Conservation (phyloP, 2,888 invertebrate species). For the Drosophila algonquin region DNA sequence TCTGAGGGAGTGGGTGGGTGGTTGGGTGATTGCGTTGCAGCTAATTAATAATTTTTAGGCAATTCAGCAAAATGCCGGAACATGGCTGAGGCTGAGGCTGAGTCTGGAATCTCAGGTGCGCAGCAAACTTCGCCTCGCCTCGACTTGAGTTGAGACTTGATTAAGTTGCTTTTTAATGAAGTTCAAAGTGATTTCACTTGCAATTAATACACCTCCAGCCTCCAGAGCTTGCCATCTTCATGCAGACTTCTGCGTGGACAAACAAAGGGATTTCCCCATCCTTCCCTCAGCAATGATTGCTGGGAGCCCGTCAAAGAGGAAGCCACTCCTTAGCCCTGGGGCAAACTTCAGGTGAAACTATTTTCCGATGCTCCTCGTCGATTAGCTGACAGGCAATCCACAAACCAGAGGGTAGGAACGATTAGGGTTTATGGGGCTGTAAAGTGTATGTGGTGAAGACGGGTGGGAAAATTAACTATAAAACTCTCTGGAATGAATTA, state of each 20-base stretch:
- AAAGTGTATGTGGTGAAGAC: neutral
- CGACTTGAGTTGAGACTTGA: slow-evolving; percentile 50
- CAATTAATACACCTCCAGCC: slow-evolving; percentile 59
- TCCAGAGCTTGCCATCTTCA: neutral
- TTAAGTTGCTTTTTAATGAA: slow-evolving; percentile 78
- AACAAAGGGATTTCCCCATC: neutral
- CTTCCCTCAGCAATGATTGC: slow-evolving; percentile 17
- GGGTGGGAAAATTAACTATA: too few species aligned
- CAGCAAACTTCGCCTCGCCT: slow-evolving; percentile 53
- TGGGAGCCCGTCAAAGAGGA: too few species aligned
- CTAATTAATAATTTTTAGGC: slow-evolving; percentile 78
- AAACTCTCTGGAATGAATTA: too few species aligned
- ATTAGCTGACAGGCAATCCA: slow-evolving; percentile 1
- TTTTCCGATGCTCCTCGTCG: slow-evolving; percentile 8
- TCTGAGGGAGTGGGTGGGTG: neutral
- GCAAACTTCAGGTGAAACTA: slow-evolving; percentile 27
- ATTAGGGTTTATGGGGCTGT: neutral
- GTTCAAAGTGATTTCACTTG: slow-evolving; percentile 76
- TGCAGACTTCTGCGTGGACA: neutral
- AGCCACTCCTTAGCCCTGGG: neutral
- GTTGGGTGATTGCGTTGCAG: slow-evolving; percentile 15
- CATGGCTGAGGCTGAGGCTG: neutral
- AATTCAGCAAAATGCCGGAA: slow-evolving; percentile 64
- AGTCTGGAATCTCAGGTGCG: slow-evolving; percentile 12
- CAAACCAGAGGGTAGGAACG: neutral